These are phyloP conservation scores for Fratercula arctica DNA, from an alignment of 2,797 vertebrate species.

Conservation along the genomic window DNA sequence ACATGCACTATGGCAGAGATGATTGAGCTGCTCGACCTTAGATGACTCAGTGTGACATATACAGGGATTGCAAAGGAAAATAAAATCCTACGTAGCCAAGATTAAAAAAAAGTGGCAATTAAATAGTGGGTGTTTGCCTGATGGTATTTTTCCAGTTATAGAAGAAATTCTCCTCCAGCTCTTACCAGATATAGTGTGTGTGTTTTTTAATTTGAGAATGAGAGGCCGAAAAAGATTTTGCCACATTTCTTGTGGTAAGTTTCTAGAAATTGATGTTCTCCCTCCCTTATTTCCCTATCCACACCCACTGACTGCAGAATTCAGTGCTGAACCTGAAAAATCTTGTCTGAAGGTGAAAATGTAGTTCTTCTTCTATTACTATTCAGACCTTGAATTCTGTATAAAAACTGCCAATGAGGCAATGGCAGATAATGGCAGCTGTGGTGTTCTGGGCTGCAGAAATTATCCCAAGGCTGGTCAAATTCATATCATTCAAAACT, in stretches of 20 bases:
- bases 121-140: not conserved
- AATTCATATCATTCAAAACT: not conserved
- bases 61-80: not conserved
- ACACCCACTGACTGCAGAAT: not conserved
- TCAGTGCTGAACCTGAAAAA: not conserved
- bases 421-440: not conserved
- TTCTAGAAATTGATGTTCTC: not conserved
- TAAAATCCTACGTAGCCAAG: not conserved
- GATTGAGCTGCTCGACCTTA: not conserved
- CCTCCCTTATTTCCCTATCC: not conserved
- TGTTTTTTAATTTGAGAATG: not conserved
- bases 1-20: not conserved
- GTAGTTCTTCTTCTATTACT: not conserved
- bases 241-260: not conserved
- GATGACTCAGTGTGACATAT: not conserved
- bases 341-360: not conserved
- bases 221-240: not conserved
- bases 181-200: not conserved
- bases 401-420: not conserved
- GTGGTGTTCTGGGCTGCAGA: not conserved
- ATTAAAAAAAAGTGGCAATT: not conserved
- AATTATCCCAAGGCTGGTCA: not conserved
- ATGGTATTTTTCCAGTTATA: not conserved
- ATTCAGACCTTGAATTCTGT: not conserved
- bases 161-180: not conserved